Evolutionary conservation across 64 coral and sea anemone species (phyloP), one percentile per base, ranked within the genome.

Genomic region (Montipora cactus): DNA sequence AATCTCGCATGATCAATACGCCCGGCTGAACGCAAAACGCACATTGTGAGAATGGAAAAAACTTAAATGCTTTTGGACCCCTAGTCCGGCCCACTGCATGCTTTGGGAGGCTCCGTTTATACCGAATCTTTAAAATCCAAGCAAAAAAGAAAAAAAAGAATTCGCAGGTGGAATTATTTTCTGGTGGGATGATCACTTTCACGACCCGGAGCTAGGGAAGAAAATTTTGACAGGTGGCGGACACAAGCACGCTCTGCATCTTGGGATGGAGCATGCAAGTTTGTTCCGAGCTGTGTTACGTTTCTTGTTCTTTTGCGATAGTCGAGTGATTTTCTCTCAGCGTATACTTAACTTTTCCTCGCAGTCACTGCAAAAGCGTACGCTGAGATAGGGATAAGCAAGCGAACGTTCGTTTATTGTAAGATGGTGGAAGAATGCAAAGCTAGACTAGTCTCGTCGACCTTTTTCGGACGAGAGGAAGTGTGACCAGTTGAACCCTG

Each of bases 261-360:
- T 9, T 86, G 82, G 82, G 82, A 86, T 86, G 66, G 8, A 71
- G 15, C 61, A 6, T 86, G 82, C 82, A 86, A 86, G 62, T 82
- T 84, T 72, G 66, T 59, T 11, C 66, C 21, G 16, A 72, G 66
- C 64, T 72, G 82, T 86, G 59, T 48, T 80, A 20, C 61, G 79
- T 86, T 70, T 86, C 82, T 51, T 86, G 64, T 86, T 86, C 82
- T 86, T 86, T 86, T 86, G 82, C 66, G 82, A 86, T 86, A 68
- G 82, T 72, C 82, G 46, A 71, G 16, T 19, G 62, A 86, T 68
- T 86, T 86, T 47, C 82, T 1, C 45, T 46, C 12, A 72, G 1
- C 70, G 71, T n/a, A 9, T 66, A 9, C 45, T 23, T 14, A 12
- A 49, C 22, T 50, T 13, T 7, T 72, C 64, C 47, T 71, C 47